Evolutionary conservation across 2,113 vertebrate genomes (phyloP), one percentile per base, ranked within the genome.

Genomic region (Thalassarche chlororhynchos): DNA sequence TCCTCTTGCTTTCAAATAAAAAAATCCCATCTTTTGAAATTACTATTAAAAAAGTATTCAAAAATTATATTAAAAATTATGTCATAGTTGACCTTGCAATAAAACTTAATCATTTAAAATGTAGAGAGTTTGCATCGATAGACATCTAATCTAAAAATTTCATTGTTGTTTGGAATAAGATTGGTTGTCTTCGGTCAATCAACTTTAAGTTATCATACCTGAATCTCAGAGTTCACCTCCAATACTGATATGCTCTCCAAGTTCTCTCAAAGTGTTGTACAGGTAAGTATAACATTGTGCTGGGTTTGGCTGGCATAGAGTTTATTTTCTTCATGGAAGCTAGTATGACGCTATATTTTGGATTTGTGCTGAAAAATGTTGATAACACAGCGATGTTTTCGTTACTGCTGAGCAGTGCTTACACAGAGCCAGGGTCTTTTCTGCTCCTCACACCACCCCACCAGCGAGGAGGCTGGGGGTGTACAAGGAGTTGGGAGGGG

Each of bases 141-240:
- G 19, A 47, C 6, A 81, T 32, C 12, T 34, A 65, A 64, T 55
- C 31, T 26, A 76, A 89, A 87, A 75, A 21, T 9, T 19, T 84
- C 6, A 28, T 10, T 74, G 3, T 15, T 60, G 1, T 58, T 15
- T 66, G 32, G 25, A 89, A 42, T n/a, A 66, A 75, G 57, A 54
- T 14, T 74, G 10, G 7, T 4, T 34, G 8, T 61, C 21, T 87
- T 82, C 70, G 68, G 40, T n/a, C 61, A 85, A 40, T 42, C n/a
- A 54, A 0, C 17, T 20, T 31, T 57, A 70, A 57, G 8, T 80
- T 54, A 71, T 14, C 29, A 16, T 42, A 61, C 34, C 28, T 83
- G 54, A 96, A 94, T 69, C 40, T 96, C 69, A 87, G 93, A 96
- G 68, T 80, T 93, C 76, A 91, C 75, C 79, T 94, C 84, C 70